A percentile compares a stretch with the other conserved stretches of the same genome.
phyloP scores from a whole-genome alignment of 2,113 vertebrate genomes.

The Illadopsis cleaveri region DNA sequence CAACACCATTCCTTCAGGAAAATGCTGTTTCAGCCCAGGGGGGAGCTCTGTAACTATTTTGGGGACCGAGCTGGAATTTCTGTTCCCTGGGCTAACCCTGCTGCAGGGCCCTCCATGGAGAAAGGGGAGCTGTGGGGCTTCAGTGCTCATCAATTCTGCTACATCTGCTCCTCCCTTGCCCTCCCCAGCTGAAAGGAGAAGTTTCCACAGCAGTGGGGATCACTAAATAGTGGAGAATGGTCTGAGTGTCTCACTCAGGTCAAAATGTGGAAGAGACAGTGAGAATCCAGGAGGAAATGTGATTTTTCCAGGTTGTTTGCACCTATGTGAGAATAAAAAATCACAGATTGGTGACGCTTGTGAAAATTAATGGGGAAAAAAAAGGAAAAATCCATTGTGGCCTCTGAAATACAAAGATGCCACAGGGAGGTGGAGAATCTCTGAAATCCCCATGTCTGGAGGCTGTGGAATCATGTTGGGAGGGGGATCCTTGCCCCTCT shows the following conservation, averaged over 20 bases:
- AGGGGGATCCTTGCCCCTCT: neutral
- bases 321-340: neutral
- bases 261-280: neutral
- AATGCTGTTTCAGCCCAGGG: neutral
- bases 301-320: neutral
- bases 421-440: neutral
- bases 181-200: neutral
- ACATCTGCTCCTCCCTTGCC: neutral
- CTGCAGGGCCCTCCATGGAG: neutral
- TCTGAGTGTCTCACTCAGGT: neutral
- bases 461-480: neutral
- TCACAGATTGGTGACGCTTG: neutral
- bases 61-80: neutral
- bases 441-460: neutral
- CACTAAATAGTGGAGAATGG: neutral
- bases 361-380: neutral
- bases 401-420: neutral
- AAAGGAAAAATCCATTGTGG: accelerated
- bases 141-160: neutral
- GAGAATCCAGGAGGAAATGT: neutral
- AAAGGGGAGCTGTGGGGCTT: neutral
- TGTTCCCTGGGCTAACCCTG: neutral
- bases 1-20: neutral
- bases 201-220: neutral
- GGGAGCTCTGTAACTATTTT: neutral